A percentile compares a stretch with the other conserved stretches of the same genome.
phyloP scores from a whole-genome alignment of 2,888 invertebrate genomes.

The Pollenia labialis region DNA sequence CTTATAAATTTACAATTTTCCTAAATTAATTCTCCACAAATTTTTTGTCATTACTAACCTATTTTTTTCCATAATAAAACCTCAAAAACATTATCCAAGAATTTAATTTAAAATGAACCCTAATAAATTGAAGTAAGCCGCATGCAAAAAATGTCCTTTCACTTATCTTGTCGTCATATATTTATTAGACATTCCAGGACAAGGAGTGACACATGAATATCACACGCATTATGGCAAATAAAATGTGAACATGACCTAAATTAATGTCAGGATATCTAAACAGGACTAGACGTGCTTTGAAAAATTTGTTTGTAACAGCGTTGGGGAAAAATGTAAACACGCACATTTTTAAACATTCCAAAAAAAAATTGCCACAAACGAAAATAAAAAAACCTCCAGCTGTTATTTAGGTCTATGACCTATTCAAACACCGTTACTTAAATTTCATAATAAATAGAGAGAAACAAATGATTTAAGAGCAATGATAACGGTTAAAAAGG shows the following conservation, averaged over 20 bases:
- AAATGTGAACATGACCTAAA: constrained; percentile 78
- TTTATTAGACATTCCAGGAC: constrained; percentile 44
- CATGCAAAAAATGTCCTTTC: background rate
- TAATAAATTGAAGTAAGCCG: background rate
- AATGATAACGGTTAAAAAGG: constrained; percentile 50
- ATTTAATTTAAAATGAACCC: constrained; percentile 19
- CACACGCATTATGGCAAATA: constrained; percentile 18
- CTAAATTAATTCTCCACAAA: background rate
- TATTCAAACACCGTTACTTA: constrained; percentile 10
- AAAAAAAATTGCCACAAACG: background rate
- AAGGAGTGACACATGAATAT: constrained; percentile 45
- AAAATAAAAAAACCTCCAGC: constrained; percentile 25
- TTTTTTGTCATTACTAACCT: background rate
- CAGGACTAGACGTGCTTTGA: constrained; percentile 48
- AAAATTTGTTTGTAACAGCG: background rate
- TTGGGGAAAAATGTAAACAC: constrained; percentile 16
- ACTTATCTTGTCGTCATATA: constrained; percentile 33
- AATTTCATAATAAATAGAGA: background rate
- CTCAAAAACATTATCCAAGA: background rate
- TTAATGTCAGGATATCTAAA: constrained; percentile 74
- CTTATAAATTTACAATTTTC: background rate
- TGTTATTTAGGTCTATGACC: constrained; percentile 49
- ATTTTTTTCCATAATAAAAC: background rate
- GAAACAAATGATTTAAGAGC: constrained; percentile 48
- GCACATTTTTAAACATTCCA: constrained; percentile 41